A percentile compares a stretch with the other conserved stretches of the same genome.
Conservation (phyloP, 2,888 invertebrate species). For the Cantharis rufa region DNA sequence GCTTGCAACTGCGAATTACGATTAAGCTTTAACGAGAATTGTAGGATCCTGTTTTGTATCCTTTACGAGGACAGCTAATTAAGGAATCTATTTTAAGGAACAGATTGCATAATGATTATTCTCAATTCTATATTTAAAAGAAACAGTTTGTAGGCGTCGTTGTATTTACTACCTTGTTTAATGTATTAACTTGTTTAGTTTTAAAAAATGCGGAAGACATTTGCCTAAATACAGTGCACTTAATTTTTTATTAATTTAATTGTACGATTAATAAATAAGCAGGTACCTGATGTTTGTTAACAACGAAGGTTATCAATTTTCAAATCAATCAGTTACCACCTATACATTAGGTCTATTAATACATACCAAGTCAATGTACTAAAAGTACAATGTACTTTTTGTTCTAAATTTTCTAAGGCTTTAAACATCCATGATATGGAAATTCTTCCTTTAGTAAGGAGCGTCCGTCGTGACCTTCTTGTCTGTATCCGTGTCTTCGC, state of each 20-base stretch:
- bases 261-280: not conserved
- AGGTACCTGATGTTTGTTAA: not conserved
- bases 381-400: not conserved
- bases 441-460: not conserved
- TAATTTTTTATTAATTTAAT: not conserved
- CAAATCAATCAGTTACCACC: not conserved
- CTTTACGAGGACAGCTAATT: not conserved
- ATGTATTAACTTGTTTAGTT: not conserved
- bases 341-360: not conserved
- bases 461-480: too few relatives aligned
- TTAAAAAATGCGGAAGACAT: not conserved
- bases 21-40: not conserved
- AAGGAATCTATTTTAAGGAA: not conserved
- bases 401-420: not conserved
- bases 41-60: slow-evolving; percentile 1
- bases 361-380: not conserved
- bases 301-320: not conserved
- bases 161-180: not conserved
- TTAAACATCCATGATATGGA: not conserved
- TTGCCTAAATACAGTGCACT: not conserved
- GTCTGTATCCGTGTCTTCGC: too few relatives aligned
- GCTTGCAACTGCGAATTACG: not conserved
- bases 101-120: not conserved
- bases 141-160: not conserved
- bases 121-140: not conserved